Evolutionary conservation across 1,140 invertebrate genomes (phyloP), one percentile per base, ranked within the genome.

Genomic region (Drosophila sulfurigaster): DNA sequence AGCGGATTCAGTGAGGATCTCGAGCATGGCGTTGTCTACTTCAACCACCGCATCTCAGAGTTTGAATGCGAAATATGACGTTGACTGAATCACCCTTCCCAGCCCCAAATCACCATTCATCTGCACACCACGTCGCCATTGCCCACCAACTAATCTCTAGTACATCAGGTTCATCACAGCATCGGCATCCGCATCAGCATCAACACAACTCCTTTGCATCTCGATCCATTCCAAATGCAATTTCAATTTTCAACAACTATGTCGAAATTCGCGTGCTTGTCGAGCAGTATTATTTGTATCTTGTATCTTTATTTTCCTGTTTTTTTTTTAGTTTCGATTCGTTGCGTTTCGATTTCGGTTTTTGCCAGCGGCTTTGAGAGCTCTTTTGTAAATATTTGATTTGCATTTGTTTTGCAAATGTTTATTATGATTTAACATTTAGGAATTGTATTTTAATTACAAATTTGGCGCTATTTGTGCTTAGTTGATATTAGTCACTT

Each of bases 1-100:
- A 96, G 96, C 81, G 96, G 96, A 46, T 96, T 96, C 79, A 96
- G 96, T 62, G 95, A 95, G 77, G 95, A 96, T 91, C 95, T 92
- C 52, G 92, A 92, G 60, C 92, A 92, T 54, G 92, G 92, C 68
- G 91, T 92, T 69, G 89, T 92, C 28, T 92, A 92, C 75, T 92
- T 92, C 60, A 92, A 92, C 68, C 91, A 92, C 56, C 82, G 94
- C 78, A 94, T 95, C 48, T 93, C 94, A 5, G 94, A 95, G 91
- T 95, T 95, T 73, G 94, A 95, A 92, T 95, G 94, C 85, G 94
- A 94, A 82, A 94, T 94, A 92, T 94, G 89, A 94, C 91, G 81
- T 76, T 91, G 80, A 91, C 82, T 90, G 80, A 83, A 81, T 66
- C 68, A 68, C 54, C 73, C 69, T 30, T 38, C 52, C 43, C 67